Evolutionary conservation across 2,113 vertebrate genomes (phyloP), one percentile per base, ranked within the genome.

Genomic region (Megaleporinus macrocephalus): DNA sequence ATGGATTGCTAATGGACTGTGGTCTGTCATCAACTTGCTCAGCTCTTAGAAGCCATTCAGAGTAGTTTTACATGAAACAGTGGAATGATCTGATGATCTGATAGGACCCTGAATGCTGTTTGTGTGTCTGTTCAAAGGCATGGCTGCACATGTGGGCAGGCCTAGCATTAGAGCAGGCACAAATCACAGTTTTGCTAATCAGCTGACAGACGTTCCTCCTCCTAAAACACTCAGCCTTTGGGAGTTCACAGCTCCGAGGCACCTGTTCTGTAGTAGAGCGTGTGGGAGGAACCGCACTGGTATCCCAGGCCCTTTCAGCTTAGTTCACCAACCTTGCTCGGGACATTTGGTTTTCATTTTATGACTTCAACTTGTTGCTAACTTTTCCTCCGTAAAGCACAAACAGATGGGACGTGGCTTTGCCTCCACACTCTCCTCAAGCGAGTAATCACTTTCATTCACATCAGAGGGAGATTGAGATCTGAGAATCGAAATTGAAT

Each of bases 321-420:
- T 83, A 77, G 84, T 88, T 86, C 75, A 78, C 78, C 79, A 77
- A 84, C 68, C 86, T 70, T 85, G 85, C 86, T 90, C 86, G 84
- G 84, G 86, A 93, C 92, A 94, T 94, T 94, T 93, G 92, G 90
- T 93, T 94, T 92, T 92, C 85, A 93, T 94, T 93, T 91, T 70
- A 92, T 88, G 88, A 93, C 88, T 91, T 92, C 88, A 90, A 91
- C 90, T 92, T 91, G 89, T 90, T 90, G 88, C 89, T 91, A 89
- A 91, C 86, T 90, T 83, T 74, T 87, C 89, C 88, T 69, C 82
- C 30, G 63, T 84, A 89, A 93, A 92, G 86, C 85, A 90, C 72
- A 87, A 91, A 89, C 92, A 93, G 90, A 93, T 92, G 90, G 86
- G 85, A 61, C 71, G 74, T 3, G 71, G 86, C 89, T 90, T 88